Percentiles rank a stretch among this genome's conserved stretches.
Conservation (phyloP, 2,797 vertebrate species). For the Chaetophractus vellerosus region DNA sequence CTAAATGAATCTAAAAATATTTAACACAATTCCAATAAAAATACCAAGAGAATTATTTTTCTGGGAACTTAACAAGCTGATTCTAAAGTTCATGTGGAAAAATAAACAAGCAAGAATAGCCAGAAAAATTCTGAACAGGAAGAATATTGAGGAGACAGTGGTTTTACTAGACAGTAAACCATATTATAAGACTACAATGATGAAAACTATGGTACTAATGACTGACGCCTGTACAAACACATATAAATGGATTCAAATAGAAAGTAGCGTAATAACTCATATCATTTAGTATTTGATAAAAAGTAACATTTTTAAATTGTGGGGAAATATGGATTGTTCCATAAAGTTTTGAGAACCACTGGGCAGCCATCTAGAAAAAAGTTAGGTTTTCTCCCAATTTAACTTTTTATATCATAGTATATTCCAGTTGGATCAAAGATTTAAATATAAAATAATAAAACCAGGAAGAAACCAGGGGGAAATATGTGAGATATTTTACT, state of each 20-base stretch:
- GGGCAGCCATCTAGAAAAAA: not conserved
- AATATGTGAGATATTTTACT: not conserved
- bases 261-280: not conserved
- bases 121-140: constrained; percentile 27
- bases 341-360: not conserved
- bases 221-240: not conserved
- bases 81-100: constrained; percentile 34
- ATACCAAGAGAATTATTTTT: constrained; percentile 28
- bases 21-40: constrained; percentile 46
- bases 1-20: constrained; percentile 40
- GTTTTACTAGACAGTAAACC: not conserved
- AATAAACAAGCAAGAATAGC: constrained; percentile 28
- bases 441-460: constrained; percentile 18
- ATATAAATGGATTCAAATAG: constrained; percentile 3
- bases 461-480: not conserved
- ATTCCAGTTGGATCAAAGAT: not conserved
- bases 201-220: not conserved
- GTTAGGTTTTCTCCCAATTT: not conserved
- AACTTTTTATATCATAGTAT: not conserved
- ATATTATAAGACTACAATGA: not conserved
- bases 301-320: not conserved
- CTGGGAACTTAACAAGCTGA: constrained; percentile 41
- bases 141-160: not conserved
- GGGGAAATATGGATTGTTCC: not conserved
- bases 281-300: not conserved